phyloP scores from a whole-genome alignment of 2,113 vertebrate genomes.

The Cebidichthys violaceus region DNA sequence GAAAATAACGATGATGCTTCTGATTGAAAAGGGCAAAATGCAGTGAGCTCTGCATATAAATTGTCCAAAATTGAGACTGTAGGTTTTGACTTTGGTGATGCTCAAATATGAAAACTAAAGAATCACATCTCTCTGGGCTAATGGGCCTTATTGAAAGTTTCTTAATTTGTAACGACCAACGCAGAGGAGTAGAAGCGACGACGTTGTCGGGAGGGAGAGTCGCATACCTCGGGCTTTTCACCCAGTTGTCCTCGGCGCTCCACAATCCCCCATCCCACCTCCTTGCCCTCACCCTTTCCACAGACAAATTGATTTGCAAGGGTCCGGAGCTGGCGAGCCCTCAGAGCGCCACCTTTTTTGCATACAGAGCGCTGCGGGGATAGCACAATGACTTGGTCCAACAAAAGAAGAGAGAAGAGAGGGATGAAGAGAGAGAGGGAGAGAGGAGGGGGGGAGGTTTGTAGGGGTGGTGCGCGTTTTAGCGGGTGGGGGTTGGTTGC shows the following conservation, averaged over 20 bases:
- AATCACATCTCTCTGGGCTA: slow-evolving; percentile 7
- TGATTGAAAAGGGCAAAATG: neutral
- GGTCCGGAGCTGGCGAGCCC: slow-evolving; percentile 90
- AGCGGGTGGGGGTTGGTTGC: slow-evolving; percentile 48
- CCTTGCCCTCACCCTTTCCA: slow-evolving; percentile 82
- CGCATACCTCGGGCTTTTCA: slow-evolving; percentile 59
- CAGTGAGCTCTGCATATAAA: neutral
- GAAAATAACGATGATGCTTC: neutral
- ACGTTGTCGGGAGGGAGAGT: slow-evolving; percentile 31
- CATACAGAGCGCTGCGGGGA: slow-evolving; percentile 89
- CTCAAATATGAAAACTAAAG: neutral
- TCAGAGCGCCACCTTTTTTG: slow-evolving; percentile 84
- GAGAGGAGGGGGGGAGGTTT: neutral
- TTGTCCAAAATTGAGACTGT: neutral
- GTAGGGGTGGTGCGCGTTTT: slow-evolving; percentile 18
- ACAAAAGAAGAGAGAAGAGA: slow-evolving; percentile 77
- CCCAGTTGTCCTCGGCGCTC: slow-evolving; percentile 13
- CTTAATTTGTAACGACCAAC: slow-evolving; percentile 14
- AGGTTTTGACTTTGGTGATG: slow-evolving; percentile 4
- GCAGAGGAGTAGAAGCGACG: slow-evolving; percentile 19
- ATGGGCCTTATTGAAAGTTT: slow-evolving; percentile 23
- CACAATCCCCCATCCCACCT: slow-evolving; percentile 78
- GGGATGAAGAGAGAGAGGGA: slow-evolving; percentile 39
- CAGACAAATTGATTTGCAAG: slow-evolving; percentile 98
- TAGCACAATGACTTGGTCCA: slow-evolving; percentile 86